Percentiles rank a stretch among this genome's conserved stretches.
Evolutionary conservation across 2,113 vertebrate species (phyloP).

Genomic region (Cervus canadensis): DNA sequence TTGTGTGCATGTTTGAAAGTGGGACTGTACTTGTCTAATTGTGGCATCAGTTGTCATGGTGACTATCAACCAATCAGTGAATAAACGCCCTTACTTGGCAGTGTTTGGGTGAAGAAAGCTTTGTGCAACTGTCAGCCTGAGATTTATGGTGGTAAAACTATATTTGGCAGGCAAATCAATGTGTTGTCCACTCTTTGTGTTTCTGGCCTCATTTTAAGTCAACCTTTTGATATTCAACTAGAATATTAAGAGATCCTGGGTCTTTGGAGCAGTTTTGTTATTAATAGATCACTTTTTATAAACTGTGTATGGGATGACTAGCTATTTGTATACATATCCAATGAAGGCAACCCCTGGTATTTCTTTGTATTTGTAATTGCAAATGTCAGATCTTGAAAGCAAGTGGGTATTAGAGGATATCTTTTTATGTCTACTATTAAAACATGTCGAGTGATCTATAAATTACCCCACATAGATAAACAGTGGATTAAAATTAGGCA

Average conservation of each 20-base stretch:
- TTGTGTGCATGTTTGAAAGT: constrained; percentile 90
- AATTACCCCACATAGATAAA: constrained; percentile 86
- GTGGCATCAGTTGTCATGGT: constrained; percentile 94
- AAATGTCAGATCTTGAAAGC: constrained; percentile 83
- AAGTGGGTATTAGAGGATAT: constrained; percentile 77
- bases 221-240: constrained; percentile 85
- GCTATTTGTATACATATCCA: constrained; percentile 82
- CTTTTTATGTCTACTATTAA: constrained; percentile 86
- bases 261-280: constrained; percentile 83
- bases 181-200: constrained; percentile 85
- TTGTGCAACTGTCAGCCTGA: constrained; percentile 93
- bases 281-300: constrained; percentile 86
- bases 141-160: constrained; percentile 95
- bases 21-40: constrained; percentile 96
- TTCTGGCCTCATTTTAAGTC: constrained; percentile 90
- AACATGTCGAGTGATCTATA: constrained; percentile 88
- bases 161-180: constrained; percentile 94
- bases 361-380: constrained; percentile 76
- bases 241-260: constrained; percentile 81
- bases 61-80: constrained; percentile 93
- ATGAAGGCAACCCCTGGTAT: constrained; percentile 77
- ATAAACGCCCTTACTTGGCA: constrained; percentile 93
- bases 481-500: constrained; percentile 85
- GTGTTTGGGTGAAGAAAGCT: constrained; percentile 90
- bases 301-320: constrained; percentile 80